Evolutionary conservation across 2,113 vertebrate species (phyloP).

Genomic region (Galbula dea): DNA sequence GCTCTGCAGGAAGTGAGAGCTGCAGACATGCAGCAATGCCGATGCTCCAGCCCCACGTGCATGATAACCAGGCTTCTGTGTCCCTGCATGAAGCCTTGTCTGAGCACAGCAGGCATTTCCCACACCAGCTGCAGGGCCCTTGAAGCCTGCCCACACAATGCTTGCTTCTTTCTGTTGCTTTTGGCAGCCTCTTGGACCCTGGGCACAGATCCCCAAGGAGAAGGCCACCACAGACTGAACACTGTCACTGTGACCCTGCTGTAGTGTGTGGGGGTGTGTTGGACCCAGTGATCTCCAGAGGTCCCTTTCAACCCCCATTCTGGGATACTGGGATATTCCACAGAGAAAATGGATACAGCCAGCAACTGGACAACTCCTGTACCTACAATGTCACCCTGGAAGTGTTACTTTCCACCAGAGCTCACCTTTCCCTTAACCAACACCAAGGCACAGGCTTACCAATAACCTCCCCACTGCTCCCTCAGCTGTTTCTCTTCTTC

Average conservation of each 20-base stretch:
- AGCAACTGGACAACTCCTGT: background rate
- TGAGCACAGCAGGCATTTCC: background rate
- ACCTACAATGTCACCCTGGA: background rate
- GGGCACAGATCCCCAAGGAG: background rate
- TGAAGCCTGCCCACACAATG: background rate
- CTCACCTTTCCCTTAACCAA: background rate
- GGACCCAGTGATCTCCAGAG: too few species aligned
- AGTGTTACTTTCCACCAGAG: background rate
- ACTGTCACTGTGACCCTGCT: too few species aligned
- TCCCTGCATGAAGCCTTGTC: too few species aligned
- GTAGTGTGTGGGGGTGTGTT: too few species aligned
- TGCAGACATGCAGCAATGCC: rapidly evolving
- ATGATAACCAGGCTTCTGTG: too few species aligned
- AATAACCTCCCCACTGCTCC: background rate
- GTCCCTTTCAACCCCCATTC: too few species aligned
- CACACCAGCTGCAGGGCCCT: background rate
- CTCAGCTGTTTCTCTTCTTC: background rate
- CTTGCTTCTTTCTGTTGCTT: background rate
- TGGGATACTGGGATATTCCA: too few species aligned
- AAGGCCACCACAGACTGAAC: background rate
- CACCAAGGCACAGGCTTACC: background rate
- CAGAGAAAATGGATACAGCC: background rate
- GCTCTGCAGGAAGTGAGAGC: background rate
- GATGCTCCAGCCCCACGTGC: background rate
- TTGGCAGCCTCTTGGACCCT: background rate